A percentile compares a stretch with the other conserved stretches of the same genome.
phyloP scores from a whole-genome alignment of 2,888 invertebrate species.

The Andrena marginata region DNA sequence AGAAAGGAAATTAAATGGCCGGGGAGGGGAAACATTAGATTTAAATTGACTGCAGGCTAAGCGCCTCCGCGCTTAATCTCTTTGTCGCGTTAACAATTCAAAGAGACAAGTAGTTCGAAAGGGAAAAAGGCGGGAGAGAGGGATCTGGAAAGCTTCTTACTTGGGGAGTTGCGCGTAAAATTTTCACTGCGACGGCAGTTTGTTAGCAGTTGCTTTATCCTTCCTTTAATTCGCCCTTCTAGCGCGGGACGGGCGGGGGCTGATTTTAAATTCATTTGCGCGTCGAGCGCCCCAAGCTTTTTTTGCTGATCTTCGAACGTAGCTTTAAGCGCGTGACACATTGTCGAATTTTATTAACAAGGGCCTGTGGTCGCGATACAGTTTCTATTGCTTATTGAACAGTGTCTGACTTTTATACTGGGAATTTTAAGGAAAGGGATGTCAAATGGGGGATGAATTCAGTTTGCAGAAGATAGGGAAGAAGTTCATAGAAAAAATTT shows the following conservation, averaged over 20 bases:
- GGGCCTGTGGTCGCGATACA: no score
- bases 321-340: background rate
- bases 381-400: no score
- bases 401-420: no score
- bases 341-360: no score
- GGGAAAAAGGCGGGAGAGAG: background rate
- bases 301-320: background rate
- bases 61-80: constrained; percentile 55
- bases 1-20: constrained; percentile 22
- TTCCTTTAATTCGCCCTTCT: background rate
- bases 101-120: constrained; percentile 18
- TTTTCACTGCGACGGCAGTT: constrained; percentile 31
- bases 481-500: no score
- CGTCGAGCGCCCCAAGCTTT: background rate
- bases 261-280: background rate
- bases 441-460: no score
- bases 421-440: no score
- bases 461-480: no score
- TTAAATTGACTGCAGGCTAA: constrained; percentile 71
- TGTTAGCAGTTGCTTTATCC: background rate
- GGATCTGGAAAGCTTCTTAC: background rate
- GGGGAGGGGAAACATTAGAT: constrained; percentile 44
- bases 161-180: constrained; percentile 34
- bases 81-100: constrained; percentile 50
- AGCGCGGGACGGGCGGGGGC: background rate